These are phyloP conservation scores for Eristalis arbustorum DNA, from an alignment of 2,888 invertebrate species.

Conservation along the genomic window DNA sequence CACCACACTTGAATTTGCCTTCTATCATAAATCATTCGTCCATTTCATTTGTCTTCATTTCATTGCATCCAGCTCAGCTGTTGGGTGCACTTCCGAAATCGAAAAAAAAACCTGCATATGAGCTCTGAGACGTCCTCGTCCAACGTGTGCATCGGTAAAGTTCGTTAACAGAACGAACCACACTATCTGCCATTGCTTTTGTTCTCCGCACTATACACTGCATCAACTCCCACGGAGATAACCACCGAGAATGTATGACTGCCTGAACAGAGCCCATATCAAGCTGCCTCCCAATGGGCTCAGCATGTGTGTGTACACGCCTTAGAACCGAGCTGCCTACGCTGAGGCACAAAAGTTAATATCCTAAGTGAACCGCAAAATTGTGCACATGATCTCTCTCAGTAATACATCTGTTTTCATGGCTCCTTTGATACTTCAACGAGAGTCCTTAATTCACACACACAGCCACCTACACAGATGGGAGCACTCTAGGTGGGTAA, in stretches of 20 bases:
- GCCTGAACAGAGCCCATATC: background rate
- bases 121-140: background rate
- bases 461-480: background rate
- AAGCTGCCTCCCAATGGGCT: background rate
- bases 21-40: background rate
- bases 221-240: background rate
- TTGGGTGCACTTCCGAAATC: background rate
- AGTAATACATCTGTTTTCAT: constrained; percentile 11
- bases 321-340: background rate
- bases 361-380: constrained; percentile 38
- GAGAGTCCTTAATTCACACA: background rate
- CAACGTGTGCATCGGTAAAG: background rate
- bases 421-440: constrained; percentile 18
- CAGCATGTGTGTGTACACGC: background rate
- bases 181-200: background rate
- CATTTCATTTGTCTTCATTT: background rate
- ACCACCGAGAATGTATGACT: background rate
- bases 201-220: background rate
- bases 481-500: constrained; percentile 15
- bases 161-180: background rate
- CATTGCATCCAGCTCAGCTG: background rate
- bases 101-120: background rate
- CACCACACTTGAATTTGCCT: background rate
- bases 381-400: constrained; percentile 19
- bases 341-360: constrained; percentile 16